Base-by-base conservation (phyloP, 1,140 invertebrate genomes). In the Arctopsyche grandis region DNA sequence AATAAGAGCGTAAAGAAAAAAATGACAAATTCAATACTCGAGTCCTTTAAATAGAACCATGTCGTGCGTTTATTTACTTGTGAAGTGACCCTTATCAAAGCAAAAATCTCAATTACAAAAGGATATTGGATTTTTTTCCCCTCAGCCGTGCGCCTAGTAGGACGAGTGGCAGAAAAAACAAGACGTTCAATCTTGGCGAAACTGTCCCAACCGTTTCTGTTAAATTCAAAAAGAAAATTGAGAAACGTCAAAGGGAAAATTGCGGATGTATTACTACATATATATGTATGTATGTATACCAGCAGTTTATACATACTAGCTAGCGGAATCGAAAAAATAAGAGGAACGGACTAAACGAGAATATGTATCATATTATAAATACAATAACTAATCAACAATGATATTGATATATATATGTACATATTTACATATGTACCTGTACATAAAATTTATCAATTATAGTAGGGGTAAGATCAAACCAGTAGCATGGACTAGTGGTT, bases 1-100 rank as follows among this genome's bases (percentile, higher is more conserved):
- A 52, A 52, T 52, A 10, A 52, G 16, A 4, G 48, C 1, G 10
- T 52, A 52, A 19, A 26, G 48, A 58, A 44, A 44, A 75, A 76
- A 76, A 76, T 76, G 58, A 63, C 56, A 76, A 76, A 76, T 63
- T 76, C 74, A 44, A 76, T 74, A 74, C 48, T 74, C 12, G 48
- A 56, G 22, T 29, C 46, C 52, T 16, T 60, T 60, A 75, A 75
- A 75, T 75, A 60, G 44, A 76, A 63, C 74, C 74, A 44, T 63
- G 74, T 63, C 74, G 74, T 76, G 52, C 74, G 74, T 76, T 76
- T 76, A 76, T 76, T 76, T 76, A 76, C 74, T 76, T 76, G 74
- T 76, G 74, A 76, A 76, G 74, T 76, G 74, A 76, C 74, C 74
- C 74, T 76, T 76, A 76, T 76, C 74, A 76, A 76, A 76, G 74